Evolutionary conservation across 2,888 invertebrate species (phyloP).

Genomic region (Chrysolina haemoptera): DNA sequence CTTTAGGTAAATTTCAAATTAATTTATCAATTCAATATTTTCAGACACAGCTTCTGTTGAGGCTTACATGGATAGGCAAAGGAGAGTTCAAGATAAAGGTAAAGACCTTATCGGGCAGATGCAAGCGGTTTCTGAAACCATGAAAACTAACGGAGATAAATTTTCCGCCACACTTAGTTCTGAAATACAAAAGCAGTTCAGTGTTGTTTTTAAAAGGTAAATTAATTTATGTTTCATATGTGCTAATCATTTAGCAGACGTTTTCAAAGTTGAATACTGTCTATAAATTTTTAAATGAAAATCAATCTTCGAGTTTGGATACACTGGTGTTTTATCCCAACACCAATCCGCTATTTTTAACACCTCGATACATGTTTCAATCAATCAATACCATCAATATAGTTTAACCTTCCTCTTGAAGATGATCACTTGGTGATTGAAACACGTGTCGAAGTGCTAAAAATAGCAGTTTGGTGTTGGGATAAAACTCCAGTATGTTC

Average conservation of each 20-base stretch:
- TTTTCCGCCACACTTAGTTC: conserved; percentile 60
- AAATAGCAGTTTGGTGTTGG: too few relatives aligned
- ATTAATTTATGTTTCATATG: conserved; percentile 14
- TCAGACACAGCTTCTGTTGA: conserved; percentile 69
- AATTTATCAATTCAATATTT: conserved; percentile 25
- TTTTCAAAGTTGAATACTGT: too few relatives aligned
- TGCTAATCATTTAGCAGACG: background rate
- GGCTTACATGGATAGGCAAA: conserved; percentile 68
- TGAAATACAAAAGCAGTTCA: conserved; percentile 67
- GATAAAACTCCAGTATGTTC: too few relatives aligned
- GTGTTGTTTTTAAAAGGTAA: conserved; percentile 64
- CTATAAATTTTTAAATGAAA: too few relatives aligned
- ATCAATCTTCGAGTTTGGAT: too few relatives aligned
- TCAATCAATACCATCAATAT: too few relatives aligned
- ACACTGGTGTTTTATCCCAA: too few relatives aligned
- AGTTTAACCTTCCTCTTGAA: too few relatives aligned
- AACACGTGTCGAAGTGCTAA: too few relatives aligned
- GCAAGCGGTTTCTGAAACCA: conserved; percentile 66
- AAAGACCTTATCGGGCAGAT: conserved; percentile 68
- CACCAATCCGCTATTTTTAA: too few relatives aligned
- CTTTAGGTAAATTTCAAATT: background rate
- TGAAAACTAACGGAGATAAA: conserved; percentile 66
- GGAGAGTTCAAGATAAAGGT: conserved; percentile 67
- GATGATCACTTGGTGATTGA: too few relatives aligned
- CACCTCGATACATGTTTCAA: too few relatives aligned